Percentiles rank a stretch among this genome's conserved stretches.
These are phyloP conservation scores for Hemicrepidius hirtus DNA, from an alignment of 2,888 invertebrate genomes.

Conservation along the genomic window DNA sequence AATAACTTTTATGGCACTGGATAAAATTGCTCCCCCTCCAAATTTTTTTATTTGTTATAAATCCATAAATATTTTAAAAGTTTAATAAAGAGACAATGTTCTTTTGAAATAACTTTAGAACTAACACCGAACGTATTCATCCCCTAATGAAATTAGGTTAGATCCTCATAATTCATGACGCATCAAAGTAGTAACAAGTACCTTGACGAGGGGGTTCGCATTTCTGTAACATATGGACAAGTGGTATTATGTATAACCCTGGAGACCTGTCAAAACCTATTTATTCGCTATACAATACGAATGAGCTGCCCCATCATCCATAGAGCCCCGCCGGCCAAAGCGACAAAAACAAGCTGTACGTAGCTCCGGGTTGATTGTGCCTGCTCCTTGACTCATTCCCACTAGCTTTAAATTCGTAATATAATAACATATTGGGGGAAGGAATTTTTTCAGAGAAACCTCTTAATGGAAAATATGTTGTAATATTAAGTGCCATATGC, in stretches of 20 bases:
- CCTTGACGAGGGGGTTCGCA: conserved; percentile 55
- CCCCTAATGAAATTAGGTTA: conserved; percentile 41
- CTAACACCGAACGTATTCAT: too few species aligned
- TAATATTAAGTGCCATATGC: too few species aligned
- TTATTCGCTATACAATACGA: conserved; percentile 67
- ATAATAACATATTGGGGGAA: conserved; percentile 29
- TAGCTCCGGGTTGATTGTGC: conserved; percentile 48
- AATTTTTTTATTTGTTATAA: too few species aligned
- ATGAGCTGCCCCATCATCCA: conserved; percentile 61
- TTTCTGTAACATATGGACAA: conserved; percentile 71
- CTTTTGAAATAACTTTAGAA: background rate
- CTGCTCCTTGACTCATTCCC: conserved; percentile 54
- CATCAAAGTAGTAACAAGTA: conserved; percentile 54
- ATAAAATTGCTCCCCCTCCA: too few species aligned
- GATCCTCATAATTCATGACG: conserved; percentile 52
- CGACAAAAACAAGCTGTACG: conserved; percentile 59
- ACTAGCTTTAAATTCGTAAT: conserved; percentile 35
- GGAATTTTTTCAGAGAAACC: background rate
- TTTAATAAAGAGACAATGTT: background rate
- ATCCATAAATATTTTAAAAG: background rate
- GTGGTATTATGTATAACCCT: conserved; percentile 72
- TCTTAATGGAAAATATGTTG: background rate
- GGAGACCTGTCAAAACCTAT: conserved; percentile 71
- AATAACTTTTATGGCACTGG: too few species aligned
- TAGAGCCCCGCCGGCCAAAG: conserved; percentile 48